A percentile compares a stretch with the other conserved stretches of the same genome.
These are phyloP conservation scores for Piaya cayana DNA, from an alignment of 2,113 vertebrate genomes.

Conservation along the genomic window DNA sequence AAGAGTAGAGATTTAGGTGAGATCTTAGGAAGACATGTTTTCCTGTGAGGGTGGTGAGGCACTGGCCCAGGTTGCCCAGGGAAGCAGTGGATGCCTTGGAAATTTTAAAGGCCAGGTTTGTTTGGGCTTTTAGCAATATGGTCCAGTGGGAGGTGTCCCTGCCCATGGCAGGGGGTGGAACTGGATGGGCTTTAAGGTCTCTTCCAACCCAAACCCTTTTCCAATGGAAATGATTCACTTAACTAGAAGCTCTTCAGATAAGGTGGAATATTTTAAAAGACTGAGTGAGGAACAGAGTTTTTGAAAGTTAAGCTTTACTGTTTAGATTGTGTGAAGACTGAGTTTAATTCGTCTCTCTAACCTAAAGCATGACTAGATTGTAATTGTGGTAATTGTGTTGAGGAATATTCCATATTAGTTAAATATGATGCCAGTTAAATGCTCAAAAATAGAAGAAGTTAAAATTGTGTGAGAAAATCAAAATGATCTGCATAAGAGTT, in stretches of 20 bases:
- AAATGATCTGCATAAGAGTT: not conserved
- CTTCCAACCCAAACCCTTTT: no score
- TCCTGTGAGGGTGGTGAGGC: no score
- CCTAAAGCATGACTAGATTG: not conserved
- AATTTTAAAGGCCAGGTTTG: no score
- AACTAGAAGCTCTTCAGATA: not conserved
- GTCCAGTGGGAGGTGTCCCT: no score
- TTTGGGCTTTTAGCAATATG: no score
- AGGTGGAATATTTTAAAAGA: not conserved
- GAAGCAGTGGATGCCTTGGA: no score
- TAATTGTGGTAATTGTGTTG: not conserved
- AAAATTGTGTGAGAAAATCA: not conserved
- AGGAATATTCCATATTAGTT: not conserved
- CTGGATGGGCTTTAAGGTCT: no score
- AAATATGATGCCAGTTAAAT: not conserved
- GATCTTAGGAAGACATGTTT: no score
- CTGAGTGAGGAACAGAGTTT: not conserved
- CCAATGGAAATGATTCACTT: no score
- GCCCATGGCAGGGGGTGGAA: no score
- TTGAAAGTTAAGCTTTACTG: not conserved
- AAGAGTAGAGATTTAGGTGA: no score
- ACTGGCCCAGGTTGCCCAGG: no score
- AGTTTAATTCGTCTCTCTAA: not conserved
- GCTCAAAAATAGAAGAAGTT: not conserved
- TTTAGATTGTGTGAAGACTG: not conserved